Conservation (phyloP, 2,113 vertebrate genomes). For the Corythaeola cristata region DNA sequence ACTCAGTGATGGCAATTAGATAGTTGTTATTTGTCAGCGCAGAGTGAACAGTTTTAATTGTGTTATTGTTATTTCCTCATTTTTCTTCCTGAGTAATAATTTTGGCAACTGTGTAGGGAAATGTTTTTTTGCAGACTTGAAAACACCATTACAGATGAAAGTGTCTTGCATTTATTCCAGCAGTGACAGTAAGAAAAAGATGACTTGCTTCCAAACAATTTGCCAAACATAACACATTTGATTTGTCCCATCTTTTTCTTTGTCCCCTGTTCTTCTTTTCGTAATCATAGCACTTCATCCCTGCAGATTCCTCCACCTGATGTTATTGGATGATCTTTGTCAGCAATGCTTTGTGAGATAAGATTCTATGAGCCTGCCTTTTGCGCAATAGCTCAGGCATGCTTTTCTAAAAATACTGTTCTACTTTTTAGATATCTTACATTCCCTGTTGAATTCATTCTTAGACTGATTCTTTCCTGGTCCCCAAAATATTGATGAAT, state of each 20-base stretch:
- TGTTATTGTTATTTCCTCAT: neutral
- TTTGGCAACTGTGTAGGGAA: neutral
- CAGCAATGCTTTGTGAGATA: slow-evolving; percentile 18
- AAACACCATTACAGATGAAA: neutral
- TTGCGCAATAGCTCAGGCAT: neutral
- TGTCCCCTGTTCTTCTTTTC: neutral
- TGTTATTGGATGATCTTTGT: slow-evolving; percentile 5
- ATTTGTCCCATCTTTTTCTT: slow-evolving; percentile 13
- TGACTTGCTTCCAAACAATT: slow-evolving; percentile 42
- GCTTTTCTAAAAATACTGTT: neutral
- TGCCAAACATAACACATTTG: neutral
- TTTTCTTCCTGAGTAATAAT: neutral
- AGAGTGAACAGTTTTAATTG: neutral
- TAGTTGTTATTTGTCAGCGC: neutral
- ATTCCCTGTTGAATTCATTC: neutral
- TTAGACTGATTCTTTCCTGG: neutral
- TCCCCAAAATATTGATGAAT: neutral
- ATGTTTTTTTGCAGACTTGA: neutral
- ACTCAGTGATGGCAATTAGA: neutral
- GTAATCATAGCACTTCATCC: neutral
- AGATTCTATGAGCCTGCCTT: neutral
- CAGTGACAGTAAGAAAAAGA: neutral
- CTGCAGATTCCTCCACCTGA: neutral
- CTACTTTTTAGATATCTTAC: neutral
- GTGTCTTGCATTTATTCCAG: neutral